These are phyloP conservation scores for Sebastes vulpes DNA, from an alignment of 2,797 vertebrate species.

Conservation along the genomic window DNA sequence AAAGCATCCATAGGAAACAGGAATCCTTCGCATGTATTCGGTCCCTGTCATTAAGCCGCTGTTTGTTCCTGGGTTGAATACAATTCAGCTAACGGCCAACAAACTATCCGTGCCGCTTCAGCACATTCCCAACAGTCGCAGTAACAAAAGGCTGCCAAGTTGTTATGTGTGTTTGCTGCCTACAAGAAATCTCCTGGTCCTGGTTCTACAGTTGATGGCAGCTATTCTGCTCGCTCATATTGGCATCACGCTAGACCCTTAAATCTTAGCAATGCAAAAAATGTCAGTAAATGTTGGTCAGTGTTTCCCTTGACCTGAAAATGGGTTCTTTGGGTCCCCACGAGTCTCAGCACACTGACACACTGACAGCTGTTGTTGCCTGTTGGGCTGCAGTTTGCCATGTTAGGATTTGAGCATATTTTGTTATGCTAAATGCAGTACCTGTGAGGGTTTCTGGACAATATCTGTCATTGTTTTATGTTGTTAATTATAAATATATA, in stretches of 20 bases:
- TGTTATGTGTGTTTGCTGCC: not conserved
- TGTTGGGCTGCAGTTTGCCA: no score
- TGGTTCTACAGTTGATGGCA: not conserved
- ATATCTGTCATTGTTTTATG: no score
- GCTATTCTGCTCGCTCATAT: conserved; percentile 9
- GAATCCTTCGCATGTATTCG: not conserved
- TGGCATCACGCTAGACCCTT: not conserved
- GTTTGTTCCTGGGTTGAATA: not conserved
- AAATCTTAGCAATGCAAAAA: not conserved
- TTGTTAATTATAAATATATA: no score
- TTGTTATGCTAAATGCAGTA: no score
- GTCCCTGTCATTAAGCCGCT: not conserved
- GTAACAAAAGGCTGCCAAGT: not conserved
- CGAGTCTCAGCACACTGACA: no score
- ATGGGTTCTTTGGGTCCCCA: no score
- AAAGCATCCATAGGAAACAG: not conserved
- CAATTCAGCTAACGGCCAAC: not conserved
- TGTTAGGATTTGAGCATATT: no score
- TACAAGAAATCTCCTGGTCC: not conserved
- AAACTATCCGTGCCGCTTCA: not conserved
- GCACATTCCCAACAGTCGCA: not conserved
- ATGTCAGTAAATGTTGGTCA: no score
- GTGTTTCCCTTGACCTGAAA: no score
- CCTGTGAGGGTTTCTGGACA: no score
- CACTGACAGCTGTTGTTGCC: no score